Conservation (phyloP, 1,140 invertebrate genomes). For the Tetragonula clypearis region DNA sequence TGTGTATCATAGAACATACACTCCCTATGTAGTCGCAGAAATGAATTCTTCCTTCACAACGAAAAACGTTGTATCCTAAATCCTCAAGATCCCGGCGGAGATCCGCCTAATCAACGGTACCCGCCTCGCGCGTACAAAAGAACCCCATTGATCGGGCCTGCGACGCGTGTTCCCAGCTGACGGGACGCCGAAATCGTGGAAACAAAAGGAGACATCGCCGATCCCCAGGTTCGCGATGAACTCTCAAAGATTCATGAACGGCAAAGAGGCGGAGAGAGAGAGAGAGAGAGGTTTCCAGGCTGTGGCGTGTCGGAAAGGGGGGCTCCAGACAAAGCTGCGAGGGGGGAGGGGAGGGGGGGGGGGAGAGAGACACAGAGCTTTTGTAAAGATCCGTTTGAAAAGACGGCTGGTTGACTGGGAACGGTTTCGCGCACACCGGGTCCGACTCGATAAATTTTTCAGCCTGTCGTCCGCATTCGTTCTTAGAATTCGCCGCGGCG, state of each 20-base stretch:
- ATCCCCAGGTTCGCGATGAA: slow-evolving; percentile 42
- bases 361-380: slow-evolving; percentile 37
- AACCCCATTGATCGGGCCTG: neutral
- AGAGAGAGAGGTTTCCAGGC: neutral
- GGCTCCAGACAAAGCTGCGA: slow-evolving; percentile 50
- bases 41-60: too few relatives aligned
- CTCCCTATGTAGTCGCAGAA: too few relatives aligned
- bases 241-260: slow-evolving; percentile 57
- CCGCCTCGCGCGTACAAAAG: neutral
- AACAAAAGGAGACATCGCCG: slow-evolving; percentile 34
- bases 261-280: slow-evolving; percentile 5
- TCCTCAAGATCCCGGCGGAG: neutral
- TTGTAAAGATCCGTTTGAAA: slow-evolving; percentile 64
- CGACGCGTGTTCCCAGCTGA: neutral
- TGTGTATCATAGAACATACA: too few relatives aligned
- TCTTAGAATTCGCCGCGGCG: slow-evolving; percentile 48
- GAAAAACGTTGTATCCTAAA: neutral
- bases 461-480: slow-evolving; percentile 56
- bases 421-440: neutral
- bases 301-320: slow-evolving; percentile 14
- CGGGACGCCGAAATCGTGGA: slow-evolving; percentile 10
- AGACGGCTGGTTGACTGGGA: slow-evolving; percentile 36
- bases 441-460: slow-evolving; percentile 75
- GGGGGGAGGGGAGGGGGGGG: neutral
- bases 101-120: neutral